Conservation (phyloP, 2,888 invertebrate genomes). For the Lycophotia porphyrea region DNA sequence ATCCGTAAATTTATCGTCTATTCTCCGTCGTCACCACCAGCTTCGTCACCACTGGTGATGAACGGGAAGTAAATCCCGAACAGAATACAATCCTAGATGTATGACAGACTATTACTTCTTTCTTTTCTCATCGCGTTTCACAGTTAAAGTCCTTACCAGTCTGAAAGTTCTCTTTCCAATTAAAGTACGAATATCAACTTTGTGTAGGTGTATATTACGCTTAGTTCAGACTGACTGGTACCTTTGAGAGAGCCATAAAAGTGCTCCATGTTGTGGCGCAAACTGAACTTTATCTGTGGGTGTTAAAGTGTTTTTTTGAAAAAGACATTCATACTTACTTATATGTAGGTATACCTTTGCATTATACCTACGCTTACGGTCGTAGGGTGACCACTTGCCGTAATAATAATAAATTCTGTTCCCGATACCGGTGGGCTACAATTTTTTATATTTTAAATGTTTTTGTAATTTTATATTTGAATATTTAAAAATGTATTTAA, state of each 20-base stretch:
- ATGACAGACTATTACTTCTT: no score
- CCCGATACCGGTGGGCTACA: no score
- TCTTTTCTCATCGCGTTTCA: no score
- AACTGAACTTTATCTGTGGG: not conserved
- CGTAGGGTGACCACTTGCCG: conserved; percentile 3
- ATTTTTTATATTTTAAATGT: no score
- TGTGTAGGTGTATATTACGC: not conserved
- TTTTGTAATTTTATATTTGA: no score
- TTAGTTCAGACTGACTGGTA: not conserved
- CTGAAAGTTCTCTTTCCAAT: not conserved
- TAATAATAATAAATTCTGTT: conserved; percentile 8
- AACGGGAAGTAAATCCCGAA: no score
- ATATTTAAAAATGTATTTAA: no score
- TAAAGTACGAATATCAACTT: not conserved
- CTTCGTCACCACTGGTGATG: no score
- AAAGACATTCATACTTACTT: not conserved
- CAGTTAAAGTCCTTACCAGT: not conserved
- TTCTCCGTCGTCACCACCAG: no score
- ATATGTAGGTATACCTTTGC: no score
- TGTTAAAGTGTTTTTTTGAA: not conserved
- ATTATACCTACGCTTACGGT: not conserved
- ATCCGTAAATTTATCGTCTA: no score
- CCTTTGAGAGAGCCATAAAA: not conserved
- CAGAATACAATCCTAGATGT: no score
- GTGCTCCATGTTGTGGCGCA: not conserved